Evolutionary conservation across 2,797 vertebrate species (phyloP).

Genomic region (Okamejei kenojei): DNA sequence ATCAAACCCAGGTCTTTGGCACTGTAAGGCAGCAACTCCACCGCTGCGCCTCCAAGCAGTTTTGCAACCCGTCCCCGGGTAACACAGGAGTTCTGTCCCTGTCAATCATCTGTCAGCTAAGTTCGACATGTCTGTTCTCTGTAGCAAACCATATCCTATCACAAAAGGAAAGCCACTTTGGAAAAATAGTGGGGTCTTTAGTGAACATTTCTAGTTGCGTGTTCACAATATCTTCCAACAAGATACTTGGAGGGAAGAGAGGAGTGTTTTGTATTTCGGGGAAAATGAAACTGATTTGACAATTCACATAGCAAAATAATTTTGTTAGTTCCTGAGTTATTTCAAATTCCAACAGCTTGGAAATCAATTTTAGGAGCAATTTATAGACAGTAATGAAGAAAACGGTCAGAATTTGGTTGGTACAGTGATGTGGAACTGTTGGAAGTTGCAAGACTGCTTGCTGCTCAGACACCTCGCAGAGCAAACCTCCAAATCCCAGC

Average conservation of each 20-base stretch:
- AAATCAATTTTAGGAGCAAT: neutral
- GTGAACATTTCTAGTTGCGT: neutral
- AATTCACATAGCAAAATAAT: neutral
- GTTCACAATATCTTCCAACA: neutral
- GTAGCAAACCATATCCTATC: too few relatives aligned
- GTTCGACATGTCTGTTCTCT: too few relatives aligned
- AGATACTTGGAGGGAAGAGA: neutral
- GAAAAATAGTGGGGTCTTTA: neutral
- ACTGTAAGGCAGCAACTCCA: too few relatives aligned
- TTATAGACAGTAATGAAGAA: neutral
- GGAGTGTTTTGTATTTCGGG: neutral
- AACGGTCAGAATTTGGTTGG: neutral
- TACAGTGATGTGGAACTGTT: neutral
- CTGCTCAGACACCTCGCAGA: neutral
- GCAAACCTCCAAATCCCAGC: neutral
- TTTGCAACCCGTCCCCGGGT: neutral
- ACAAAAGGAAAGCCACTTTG: neutral
- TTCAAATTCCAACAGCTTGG: neutral
- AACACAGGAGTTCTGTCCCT: too few relatives aligned
- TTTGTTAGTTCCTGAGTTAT: neutral
- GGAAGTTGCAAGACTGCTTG: neutral
- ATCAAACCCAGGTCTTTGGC: too few relatives aligned
- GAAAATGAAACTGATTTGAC: neutral
- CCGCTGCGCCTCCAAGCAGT: too few relatives aligned
- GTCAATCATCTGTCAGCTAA: too few relatives aligned